Base-by-base conservation (phyloP, 2,797 vertebrate genomes). In the Nyctibius grandis region DNA sequence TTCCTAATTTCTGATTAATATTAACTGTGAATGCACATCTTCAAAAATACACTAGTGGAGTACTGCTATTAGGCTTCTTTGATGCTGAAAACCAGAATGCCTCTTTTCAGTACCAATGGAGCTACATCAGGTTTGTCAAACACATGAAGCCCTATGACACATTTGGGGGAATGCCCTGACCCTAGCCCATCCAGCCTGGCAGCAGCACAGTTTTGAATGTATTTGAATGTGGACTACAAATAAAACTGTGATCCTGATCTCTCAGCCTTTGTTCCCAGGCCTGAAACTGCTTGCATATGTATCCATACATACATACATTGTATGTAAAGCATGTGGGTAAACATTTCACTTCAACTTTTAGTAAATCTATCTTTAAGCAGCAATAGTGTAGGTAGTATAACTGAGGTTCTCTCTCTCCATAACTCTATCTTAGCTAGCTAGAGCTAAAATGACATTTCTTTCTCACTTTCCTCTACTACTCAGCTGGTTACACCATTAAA, bases 1-100 rank as follows among this genome's bases (percentile, higher is more conserved):
- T 85, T 84, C 70, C 69, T 96, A n/a, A 63, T 84, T 97, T 97
- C 94, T 95, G 84, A 95, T 98, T 96, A 94, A 84, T 91, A 88
- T 88, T 97, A 89, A 79, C 70, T 1, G 2, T 67, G 89, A 97
- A 95, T 79, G 69, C 78, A 93, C 4, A 6, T 72, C 40, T 56
- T 94, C 91, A 93, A 89, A 97, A 97, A 74, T 70, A 69, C 36
- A 84, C 34, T 63, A 69, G 18, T 29, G 11, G 21, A n/a, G 38
- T 88, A 31, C 53, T 94, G 53, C 48, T 69, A 25, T 34, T 17
- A 78, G 23, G 51, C 54, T 38, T 85, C 57, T 60, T 56, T 4
- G 15, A 7, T 0, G 4, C 21, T 73, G 68, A 70, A 83, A 83
- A 15, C 2, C 11, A 54, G 53, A 50, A 57, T 3, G 3, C 9